These are phyloP conservation scores for Cnemophilus loriae DNA, from an alignment of 2,113 vertebrate genomes.

Conservation along the genomic window DNA sequence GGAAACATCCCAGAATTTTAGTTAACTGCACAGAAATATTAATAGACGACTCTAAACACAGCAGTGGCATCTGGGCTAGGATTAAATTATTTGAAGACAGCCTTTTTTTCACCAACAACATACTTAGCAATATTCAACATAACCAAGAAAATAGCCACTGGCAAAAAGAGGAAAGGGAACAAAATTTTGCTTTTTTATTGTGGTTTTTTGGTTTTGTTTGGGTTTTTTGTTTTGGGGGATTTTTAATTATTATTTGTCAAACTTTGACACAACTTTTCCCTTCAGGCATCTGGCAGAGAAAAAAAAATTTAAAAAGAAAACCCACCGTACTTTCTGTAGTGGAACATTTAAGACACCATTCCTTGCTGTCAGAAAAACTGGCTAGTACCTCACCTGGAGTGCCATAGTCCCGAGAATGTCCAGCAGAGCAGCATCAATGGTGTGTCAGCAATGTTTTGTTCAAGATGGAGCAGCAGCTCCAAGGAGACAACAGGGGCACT, in stretches of 20 bases:
- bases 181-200: background rate
- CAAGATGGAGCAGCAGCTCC: background rate
- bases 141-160: background rate
- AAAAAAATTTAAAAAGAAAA: background rate
- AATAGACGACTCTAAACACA: background rate
- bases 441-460: rapidly evolving
- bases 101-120: background rate
- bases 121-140: background rate
- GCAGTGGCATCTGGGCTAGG: background rate
- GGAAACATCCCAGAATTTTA: conserved; percentile 19
- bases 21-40: background rate
- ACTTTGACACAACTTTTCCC: background rate
- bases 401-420: background rate
- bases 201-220: background rate
- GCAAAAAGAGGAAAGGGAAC: background rate
- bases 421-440: background rate
- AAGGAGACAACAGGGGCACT: background rate
- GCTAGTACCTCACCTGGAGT: background rate
- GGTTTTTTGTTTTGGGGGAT: rapidly evolving
- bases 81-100: background rate
- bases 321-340: background rate
- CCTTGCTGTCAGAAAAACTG: background rate
- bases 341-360: background rate
- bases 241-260: background rate
- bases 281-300: background rate